phyloP scores from a whole-genome alignment of 2,888 invertebrate species.

The Drymonia ruficornis region DNA sequence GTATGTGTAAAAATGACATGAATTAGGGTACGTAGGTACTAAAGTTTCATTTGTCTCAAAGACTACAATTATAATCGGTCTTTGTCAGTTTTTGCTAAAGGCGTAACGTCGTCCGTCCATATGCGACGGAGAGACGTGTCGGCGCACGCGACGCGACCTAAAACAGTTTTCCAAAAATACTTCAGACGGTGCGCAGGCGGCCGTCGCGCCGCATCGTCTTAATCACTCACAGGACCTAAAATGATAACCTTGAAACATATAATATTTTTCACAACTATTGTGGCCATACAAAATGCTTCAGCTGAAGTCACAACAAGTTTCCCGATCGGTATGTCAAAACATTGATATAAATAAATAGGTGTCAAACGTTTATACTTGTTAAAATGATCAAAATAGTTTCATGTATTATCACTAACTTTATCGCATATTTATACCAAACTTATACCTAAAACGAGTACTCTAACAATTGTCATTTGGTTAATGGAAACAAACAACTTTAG shows the following conservation, averaged over 20 bases:
- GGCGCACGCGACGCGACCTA: slow-evolving; percentile 67
- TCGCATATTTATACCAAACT: too few relatives aligned
- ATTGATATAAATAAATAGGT: neutral
- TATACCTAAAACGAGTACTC: too few relatives aligned
- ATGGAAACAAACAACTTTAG: too few relatives aligned
- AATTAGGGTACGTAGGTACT: neutral
- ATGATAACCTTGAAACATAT: slow-evolving; percentile 40
- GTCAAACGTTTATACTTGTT: too few relatives aligned
- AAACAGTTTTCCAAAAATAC: slow-evolving; percentile 82
- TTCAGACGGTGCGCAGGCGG: slow-evolving; percentile 65
- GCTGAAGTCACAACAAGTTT: slow-evolving; percentile 48
- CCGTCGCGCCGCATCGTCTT: slow-evolving; percentile 54
- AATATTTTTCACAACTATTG: slow-evolving; percentile 33
- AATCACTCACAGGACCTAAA: slow-evolving; percentile 40
- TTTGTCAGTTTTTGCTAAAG: neutral
- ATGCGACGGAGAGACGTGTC: slow-evolving; percentile 34
- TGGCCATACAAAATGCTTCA: slow-evolving; percentile 23
- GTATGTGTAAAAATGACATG: too few relatives aligned
- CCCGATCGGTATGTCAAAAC: slow-evolving; percentile 63
- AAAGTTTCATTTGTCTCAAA: too few relatives aligned
- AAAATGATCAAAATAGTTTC: too few relatives aligned
- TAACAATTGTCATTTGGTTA: too few relatives aligned
- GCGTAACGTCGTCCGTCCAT: neutral
- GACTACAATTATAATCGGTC: too few relatives aligned
- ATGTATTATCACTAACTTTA: too few relatives aligned